Base-by-base conservation (phyloP, 2,113 vertebrate genomes). In the Sakesphorus luctuosus region DNA sequence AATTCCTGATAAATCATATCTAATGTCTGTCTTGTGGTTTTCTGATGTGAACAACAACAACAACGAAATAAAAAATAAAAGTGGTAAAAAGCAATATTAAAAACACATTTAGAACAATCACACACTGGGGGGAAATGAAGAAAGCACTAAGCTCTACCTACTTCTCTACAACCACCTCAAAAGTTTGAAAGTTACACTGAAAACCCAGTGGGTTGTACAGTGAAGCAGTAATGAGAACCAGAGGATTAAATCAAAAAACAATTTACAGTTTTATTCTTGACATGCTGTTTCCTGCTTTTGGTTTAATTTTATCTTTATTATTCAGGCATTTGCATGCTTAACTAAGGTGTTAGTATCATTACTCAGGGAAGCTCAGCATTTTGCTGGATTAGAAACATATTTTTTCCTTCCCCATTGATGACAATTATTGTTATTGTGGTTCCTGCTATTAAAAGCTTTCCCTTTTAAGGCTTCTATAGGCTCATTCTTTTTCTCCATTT, bases 31-130 rank as follows among this genome's bases (percentile, higher is more conserved):
- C 68, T 89, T 90, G 93, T 61, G 90, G 90, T 73, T 96, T 94
- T 94, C 88, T 96, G 90, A 90, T 95, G 92, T 79, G 88, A 96
- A 72, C 68, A 96, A 87, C 61, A 95, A 66, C 53, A 89, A 66
- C 53, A 89, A 63, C 25, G 86, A 93, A 74, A 94, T 26, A 92
- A 96, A 92, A 95, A 86, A 90, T n/a, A 89, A 81, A 89, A 94
- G 86, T 72, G 68, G 89, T 91, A 94, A 95, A 94, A 95, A 94
- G 88, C 88, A 94, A 84, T 90, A 94, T 93, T 94, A 95, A 96
- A 96, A 96, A 86, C 87, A 94, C 93, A 95, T 92, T 95, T 96
- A 95, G 56, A 84, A 40, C 84, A 94, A 96, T 92, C 76, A 95
- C 9, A 40, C 96, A 77, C 94, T 53, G 53, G 93, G 90, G 94